A percentile compares a stretch with the other conserved stretches of the same genome.
phyloP scores from a whole-genome alignment of 2,113 vertebrate species.

The Cryptoleucopteryx plumbea region DNA sequence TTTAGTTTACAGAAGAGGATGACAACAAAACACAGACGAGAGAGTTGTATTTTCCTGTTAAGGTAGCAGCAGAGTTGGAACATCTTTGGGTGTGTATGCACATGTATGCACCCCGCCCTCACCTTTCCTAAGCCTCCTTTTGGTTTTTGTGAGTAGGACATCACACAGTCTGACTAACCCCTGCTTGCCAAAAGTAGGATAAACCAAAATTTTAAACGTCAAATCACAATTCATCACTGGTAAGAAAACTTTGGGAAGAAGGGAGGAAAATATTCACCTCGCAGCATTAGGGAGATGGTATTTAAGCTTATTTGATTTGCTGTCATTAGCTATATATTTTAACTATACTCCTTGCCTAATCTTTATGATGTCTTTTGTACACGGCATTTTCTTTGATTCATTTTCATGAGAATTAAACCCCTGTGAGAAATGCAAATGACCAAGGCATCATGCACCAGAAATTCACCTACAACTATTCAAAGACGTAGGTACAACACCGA shows the following conservation, averaged over 20 bases:
- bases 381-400: not conserved
- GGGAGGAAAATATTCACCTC: not conserved
- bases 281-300: not conserved
- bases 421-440: accelerated
- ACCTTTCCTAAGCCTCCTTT: not conserved
- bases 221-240: not conserved
- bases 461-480: not conserved
- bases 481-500: not conserved
- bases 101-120: accelerated
- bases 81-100: not conserved
- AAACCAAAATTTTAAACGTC: not conserved
- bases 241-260: not conserved
- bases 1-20: not conserved
- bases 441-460: not conserved
- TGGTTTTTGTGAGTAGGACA: not conserved
- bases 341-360: not conserved
- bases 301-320: not conserved
- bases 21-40: not conserved
- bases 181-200: not conserved
- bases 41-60: not conserved
- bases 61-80: not conserved
- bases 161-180: not conserved
- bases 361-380: not conserved
- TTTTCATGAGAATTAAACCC: not conserved
- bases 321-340: not conserved